Conservation (phyloP, 2,888 invertebrate genomes). For the Patella caerulea region DNA sequence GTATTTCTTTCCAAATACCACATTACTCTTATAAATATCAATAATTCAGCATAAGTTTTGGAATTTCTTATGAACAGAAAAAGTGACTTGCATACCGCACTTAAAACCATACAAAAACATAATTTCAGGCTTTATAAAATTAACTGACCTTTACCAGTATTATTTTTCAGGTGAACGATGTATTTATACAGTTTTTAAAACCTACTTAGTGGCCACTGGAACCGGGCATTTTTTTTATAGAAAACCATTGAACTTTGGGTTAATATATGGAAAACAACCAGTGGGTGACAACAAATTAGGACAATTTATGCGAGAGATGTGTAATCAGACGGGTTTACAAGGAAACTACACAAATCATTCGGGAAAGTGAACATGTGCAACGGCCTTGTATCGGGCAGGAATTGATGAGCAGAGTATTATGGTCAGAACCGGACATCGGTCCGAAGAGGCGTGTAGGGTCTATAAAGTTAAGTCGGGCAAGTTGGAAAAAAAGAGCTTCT, state of each 20-base stretch:
- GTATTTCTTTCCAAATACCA: no score
- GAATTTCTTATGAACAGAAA: no score
- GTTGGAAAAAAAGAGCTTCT: no score
- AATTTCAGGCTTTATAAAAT: no score
- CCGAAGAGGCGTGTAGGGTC: no score
- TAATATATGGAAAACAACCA: slow-evolving; percentile 17
- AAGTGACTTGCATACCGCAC: no score
- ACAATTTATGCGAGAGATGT: slow-evolving; percentile 19
- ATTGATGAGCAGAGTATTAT: neutral
- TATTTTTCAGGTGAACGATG: no score
- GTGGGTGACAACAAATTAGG: slow-evolving; percentile 18
- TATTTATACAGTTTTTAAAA: neutral
- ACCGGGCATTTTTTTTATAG: slow-evolving; percentile 3
- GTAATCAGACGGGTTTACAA: slow-evolving; percentile 5
- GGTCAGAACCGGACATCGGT: neutral
- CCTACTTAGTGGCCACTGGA: neutral
- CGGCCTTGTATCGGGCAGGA: slow-evolving; percentile 8
- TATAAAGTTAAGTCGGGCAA: no score
- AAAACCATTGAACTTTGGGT: slow-evolving; percentile 13
- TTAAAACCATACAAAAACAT: no score
- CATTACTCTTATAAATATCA: no score
- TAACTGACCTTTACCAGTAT: no score
- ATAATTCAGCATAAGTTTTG: no score
- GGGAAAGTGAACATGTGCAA: slow-evolving; percentile 23
- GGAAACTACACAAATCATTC: slow-evolving; percentile 21